Conservation (phyloP, 2,797 vertebrate genomes). For the Dallia pectoralis region DNA sequence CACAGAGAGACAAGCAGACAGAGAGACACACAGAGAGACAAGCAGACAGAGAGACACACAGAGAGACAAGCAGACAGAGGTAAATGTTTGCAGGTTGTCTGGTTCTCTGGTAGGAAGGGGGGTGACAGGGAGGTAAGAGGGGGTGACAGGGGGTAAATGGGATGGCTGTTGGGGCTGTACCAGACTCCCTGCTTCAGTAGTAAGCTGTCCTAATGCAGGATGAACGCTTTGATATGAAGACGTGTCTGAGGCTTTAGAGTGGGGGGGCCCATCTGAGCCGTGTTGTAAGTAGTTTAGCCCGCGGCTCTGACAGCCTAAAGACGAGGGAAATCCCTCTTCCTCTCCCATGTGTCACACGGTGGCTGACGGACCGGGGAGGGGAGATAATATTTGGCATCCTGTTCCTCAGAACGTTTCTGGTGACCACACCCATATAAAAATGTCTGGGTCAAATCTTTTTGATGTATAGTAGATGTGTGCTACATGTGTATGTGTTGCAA, state of each 20-base stretch:
- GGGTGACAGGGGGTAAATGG: background rate
- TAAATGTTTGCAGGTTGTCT: background rate
- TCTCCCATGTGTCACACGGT: background rate
- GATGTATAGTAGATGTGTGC: too few species aligned
- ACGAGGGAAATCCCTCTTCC: background rate
- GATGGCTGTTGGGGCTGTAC: too few species aligned
- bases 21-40: background rate
- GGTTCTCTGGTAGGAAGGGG: background rate
- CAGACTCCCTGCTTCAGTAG: background rate
- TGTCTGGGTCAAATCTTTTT: background rate
- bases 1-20: background rate
- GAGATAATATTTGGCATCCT: background rate
- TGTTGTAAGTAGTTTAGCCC: slow-evolving; percentile 3
- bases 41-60: background rate
- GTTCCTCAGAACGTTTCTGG: background rate
- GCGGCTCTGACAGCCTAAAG: background rate
- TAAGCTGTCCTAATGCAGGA: slow-evolving; percentile 3
- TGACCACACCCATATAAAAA: background rate
- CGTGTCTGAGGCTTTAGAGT: background rate
- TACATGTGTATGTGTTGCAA: background rate
- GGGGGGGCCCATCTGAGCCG: background rate
- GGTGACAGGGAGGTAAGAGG: too few species aligned
- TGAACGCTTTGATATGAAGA: background rate
- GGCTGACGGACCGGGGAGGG: background rate
- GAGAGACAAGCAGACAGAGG: background rate